phyloP scores from a whole-genome alignment of 2,113 vertebrate species.

The Pelecanus crispus region DNA sequence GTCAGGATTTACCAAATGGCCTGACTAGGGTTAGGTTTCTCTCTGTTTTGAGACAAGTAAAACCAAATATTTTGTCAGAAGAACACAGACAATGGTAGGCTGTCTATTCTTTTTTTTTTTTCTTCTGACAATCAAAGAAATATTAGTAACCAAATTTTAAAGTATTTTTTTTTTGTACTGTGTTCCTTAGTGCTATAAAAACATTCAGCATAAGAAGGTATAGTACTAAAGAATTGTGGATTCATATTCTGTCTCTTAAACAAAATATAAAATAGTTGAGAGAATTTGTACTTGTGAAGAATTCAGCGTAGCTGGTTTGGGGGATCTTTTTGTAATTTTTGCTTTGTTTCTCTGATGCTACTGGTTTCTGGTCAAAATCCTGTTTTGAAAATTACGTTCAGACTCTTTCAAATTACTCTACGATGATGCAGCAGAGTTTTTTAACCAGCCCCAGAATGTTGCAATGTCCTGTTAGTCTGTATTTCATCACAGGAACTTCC shows the following conservation, averaged over 20 bases:
- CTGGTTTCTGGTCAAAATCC: background rate
- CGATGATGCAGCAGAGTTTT: background rate
- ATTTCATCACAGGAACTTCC: background rate
- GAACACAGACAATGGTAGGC: background rate
- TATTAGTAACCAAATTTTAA: background rate
- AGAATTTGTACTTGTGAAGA: background rate
- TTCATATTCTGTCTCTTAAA: background rate
- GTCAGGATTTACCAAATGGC: background rate
- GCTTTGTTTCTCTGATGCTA: background rate
- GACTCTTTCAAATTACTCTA: background rate
- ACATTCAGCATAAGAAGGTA: background rate
- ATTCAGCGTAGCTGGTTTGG: background rate
- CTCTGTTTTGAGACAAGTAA: background rate
- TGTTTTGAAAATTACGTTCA: background rate
- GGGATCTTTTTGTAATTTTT: background rate
- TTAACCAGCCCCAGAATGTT: background rate
- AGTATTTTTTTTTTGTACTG: background rate
- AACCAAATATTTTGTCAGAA: background rate
- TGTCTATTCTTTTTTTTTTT: background rate
- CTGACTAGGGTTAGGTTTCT: background rate
- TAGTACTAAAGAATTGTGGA: background rate
- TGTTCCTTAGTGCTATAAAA: background rate
- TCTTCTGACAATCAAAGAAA: background rate
- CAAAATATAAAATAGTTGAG: background rate
- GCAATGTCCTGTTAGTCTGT: background rate